Conservation (phyloP, 2,797 vertebrate genomes). For the Lepidocolaptes lacrymiger region DNA sequence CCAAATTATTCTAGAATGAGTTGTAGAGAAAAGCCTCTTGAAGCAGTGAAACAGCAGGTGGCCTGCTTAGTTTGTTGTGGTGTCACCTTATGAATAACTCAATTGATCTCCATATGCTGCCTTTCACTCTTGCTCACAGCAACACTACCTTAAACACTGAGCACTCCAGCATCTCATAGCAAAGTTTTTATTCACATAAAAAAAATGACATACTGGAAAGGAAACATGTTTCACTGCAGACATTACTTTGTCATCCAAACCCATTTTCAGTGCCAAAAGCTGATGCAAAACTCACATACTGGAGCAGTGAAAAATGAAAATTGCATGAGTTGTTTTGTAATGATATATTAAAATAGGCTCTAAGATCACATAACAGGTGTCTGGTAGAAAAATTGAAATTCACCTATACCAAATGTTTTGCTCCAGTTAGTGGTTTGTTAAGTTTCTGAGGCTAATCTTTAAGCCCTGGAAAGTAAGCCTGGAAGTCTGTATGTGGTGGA, state of each 20-base stretch:
- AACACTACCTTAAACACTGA: conserved; percentile 47
- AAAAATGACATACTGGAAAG: conserved; percentile 13
- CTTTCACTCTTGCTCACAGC: conserved; percentile 48
- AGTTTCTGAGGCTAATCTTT: background rate
- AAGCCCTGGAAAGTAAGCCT: background rate
- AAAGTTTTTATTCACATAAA: conserved; percentile 38
- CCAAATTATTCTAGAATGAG: conserved; percentile 62
- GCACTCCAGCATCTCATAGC: background rate
- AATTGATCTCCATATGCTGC: conserved; percentile 65
- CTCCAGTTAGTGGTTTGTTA: background rate
- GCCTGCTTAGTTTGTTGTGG: conserved; percentile 49
- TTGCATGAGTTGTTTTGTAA: background rate
- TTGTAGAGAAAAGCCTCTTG: conserved; percentile 27
- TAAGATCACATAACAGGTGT: background rate
- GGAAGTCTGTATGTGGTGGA: background rate
- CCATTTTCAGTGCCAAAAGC: conserved; percentile 31
- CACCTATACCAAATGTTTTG: background rate
- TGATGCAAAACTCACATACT: background rate
- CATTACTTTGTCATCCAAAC: conserved; percentile 40
- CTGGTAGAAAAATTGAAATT: background rate
- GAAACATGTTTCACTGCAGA: conserved; percentile 40
- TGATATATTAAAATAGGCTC: background rate
- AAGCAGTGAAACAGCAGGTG: conserved; percentile 64
- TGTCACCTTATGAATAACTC: conserved; percentile 63
- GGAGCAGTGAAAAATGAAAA: conserved; percentile 5